A percentile compares a stretch with the other conserved stretches of the same genome.
These are phyloP conservation scores for Vimba vimba DNA, from an alignment of 2,113 vertebrate species.

Conservation along the genomic window DNA sequence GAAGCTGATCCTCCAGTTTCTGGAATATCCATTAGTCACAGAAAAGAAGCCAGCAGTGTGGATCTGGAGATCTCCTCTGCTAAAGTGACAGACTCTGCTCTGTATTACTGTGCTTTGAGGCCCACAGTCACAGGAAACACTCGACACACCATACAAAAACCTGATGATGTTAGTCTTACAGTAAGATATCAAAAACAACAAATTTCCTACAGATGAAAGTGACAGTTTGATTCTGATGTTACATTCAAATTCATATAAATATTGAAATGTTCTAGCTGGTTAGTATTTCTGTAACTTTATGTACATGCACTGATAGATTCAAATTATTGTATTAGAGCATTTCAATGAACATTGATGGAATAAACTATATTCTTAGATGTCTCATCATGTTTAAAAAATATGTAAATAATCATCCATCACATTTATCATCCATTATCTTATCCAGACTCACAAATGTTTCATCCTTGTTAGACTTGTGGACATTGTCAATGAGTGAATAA, in stretches of 20 bases:
- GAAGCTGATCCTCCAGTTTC: neutral
- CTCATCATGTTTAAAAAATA: neutral
- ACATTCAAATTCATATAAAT: too few relatives aligned
- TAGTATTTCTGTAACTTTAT: too few relatives aligned
- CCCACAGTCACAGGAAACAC: too few relatives aligned
- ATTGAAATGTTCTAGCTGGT: too few relatives aligned
- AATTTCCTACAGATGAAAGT: too few relatives aligned
- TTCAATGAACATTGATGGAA: neutral
- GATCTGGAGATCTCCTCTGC: conserved; percentile 16
- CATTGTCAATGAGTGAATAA: neutral
- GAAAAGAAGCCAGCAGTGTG: neutral
- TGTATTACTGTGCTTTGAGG: conserved; percentile 28
- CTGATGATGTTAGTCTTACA: too few relatives aligned
- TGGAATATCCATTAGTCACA: conserved; percentile 1
- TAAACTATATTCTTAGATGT: neutral
- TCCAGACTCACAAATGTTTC: neutral
- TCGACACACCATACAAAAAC: too few relatives aligned
- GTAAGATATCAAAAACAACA: too few relatives aligned
- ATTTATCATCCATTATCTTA: neutral
- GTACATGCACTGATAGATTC: too few relatives aligned
- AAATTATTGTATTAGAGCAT: neutral
- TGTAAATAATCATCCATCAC: neutral
- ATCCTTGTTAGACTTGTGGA: neutral
- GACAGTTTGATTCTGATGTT: too few relatives aligned
- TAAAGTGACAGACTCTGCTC: conserved; percentile 29